A percentile compares a stretch with the other conserved stretches of the same genome.
Conservation (phyloP, 2,888 invertebrate genomes). For the Chesias legatella region DNA sequence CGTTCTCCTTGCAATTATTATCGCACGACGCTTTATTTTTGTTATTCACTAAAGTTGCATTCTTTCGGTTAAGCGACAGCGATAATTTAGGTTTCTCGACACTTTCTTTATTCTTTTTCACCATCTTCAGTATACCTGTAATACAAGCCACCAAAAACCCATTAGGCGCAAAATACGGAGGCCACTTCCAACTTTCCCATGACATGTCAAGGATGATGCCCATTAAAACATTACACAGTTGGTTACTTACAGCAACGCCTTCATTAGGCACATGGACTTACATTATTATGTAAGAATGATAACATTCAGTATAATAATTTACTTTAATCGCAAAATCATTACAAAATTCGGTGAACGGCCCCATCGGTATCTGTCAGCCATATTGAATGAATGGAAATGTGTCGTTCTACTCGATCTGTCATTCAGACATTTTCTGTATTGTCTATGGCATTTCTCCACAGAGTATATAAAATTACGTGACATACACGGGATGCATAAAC, state of each 20-base stretch:
- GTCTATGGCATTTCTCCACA: conserved; percentile 5
- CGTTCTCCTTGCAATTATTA: conserved; percentile 45
- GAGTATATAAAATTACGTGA: neutral
- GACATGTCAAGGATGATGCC: conserved; percentile 63
- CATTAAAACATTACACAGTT: conserved; percentile 27
- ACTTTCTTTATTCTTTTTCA: conserved; percentile 67
- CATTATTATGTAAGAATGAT: conserved; percentile 69
- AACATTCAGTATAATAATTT: conserved; percentile 40
- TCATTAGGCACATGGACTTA: conserved; percentile 66
- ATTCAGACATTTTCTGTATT: conserved; percentile 1
- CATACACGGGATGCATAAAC: neutral
- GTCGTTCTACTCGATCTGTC: conserved; percentile 24
- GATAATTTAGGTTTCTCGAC: conserved; percentile 66
- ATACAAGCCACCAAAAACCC: conserved; percentile 31
- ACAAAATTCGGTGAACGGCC: conserved; percentile 56
- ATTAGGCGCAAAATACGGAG: conserved; percentile 36
- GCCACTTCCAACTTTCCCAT: conserved; percentile 54
- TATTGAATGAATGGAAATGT: conserved; percentile 51
- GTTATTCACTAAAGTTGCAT: conserved; percentile 63
- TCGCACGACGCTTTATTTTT: conserved; percentile 50
- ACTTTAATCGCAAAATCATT: conserved; percentile 49
- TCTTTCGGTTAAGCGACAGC: conserved; percentile 67
- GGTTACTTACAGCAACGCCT: conserved; percentile 62
- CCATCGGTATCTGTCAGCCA: conserved; percentile 65
- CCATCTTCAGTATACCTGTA: conserved; percentile 78